These are phyloP conservation scores for Diloba caeruleocephala DNA, from an alignment of 2,888 invertebrate genomes.

Conservation along the genomic window DNA sequence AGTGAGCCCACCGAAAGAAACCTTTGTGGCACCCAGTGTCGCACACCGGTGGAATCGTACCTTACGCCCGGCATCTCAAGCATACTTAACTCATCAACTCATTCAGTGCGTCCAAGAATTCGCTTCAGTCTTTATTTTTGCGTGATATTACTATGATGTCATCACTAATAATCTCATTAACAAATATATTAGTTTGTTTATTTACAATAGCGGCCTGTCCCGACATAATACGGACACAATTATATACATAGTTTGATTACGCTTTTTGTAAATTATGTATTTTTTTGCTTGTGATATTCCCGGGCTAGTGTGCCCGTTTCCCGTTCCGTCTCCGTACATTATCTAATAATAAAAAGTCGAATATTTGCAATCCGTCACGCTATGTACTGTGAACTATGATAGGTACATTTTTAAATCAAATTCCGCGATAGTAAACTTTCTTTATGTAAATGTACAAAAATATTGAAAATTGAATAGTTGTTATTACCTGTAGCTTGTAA, in stretches of 20 bases:
- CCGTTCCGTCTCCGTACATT: too few relatives aligned
- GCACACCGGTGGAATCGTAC: too few relatives aligned
- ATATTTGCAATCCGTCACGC: constrained; percentile 15
- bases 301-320: too few relatives aligned
- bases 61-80: constrained; percentile 42
- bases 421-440: constrained; percentile 43
- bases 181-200: neutral
- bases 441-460: constrained; percentile 46
- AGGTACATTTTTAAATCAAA: constrained; percentile 18
- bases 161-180: neutral
- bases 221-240: too few relatives aligned
- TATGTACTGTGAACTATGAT: neutral
- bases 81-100: constrained; percentile 57
- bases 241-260: too few relatives aligned
- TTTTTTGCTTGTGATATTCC: too few relatives aligned
- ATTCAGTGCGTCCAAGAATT: constrained; percentile 36
- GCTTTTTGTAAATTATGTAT: too few relatives aligned
- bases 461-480: constrained; percentile 25
- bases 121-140: constrained; percentile 40
- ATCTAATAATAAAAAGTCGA: too few relatives aligned
- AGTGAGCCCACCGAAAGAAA: too few relatives aligned
- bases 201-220: too few relatives aligned
- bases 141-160: constrained; percentile 9
- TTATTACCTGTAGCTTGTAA: constrained; percentile 1
- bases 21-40: too few relatives aligned